Evolutionary conservation across 2,113 vertebrate species (phyloP).

Genomic region (Zosterops lateralis): DNA sequence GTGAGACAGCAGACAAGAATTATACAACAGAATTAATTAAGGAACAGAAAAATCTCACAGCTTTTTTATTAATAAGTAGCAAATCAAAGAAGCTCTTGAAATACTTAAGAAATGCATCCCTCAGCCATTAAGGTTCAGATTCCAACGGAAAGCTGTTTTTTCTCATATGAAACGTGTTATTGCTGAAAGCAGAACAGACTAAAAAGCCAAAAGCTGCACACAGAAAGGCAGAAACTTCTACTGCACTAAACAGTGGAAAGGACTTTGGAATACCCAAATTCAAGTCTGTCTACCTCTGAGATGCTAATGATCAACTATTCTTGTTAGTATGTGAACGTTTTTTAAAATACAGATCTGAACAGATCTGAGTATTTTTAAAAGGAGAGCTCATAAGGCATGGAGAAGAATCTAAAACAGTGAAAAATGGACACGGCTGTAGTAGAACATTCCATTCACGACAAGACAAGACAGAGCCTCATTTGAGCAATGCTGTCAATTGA

Average conservation of each 20-base stretch:
- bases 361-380: slow-evolving; percentile 3
- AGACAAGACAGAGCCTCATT: slow-evolving; percentile 5
- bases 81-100: slow-evolving; percentile 50
- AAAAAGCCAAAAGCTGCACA: slow-evolving; percentile 36
- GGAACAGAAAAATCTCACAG: slow-evolving; percentile 33
- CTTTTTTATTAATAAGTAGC: slow-evolving; percentile 27
- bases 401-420: background rate
- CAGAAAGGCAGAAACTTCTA: slow-evolving; percentile 33
- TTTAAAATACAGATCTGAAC: background rate
- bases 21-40: slow-evolving; percentile 18
- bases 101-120: slow-evolving; percentile 19
- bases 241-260: background rate
- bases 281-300: background rate
- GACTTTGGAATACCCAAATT: background rate
- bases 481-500: background rate
- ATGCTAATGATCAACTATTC: background rate
- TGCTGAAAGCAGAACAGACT: slow-evolving; percentile 23
- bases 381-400: background rate
- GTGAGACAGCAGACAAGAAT: slow-evolving; percentile 6
- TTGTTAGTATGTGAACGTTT: background rate
- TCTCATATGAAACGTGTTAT: background rate
- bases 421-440: background rate
- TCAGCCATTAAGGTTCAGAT: slow-evolving; percentile 28
- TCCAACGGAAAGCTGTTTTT: slow-evolving; percentile 11
- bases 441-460: background rate